Base-by-base conservation (phyloP, 2,888 invertebrate species). In the Eucriotettix oculatus region DNA sequence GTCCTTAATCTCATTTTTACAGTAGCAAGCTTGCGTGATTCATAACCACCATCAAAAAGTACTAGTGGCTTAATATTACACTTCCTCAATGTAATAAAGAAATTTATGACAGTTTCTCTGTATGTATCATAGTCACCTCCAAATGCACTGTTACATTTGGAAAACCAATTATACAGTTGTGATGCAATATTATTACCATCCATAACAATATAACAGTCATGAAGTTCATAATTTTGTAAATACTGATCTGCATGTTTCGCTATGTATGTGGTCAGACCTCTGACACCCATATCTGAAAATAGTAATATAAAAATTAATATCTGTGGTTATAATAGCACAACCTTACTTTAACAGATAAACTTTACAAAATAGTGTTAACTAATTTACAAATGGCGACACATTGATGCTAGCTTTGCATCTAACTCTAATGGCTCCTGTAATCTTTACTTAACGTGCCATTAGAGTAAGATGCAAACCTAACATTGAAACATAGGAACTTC, bases 71-170 rank as follows among this genome's bases (percentile, higher is more conserved):
- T 79, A 10, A 94, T 75, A 58, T 85, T 82, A 68, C 91, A 91
- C 68, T 81, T 81, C 11, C 76, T 73, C 11, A 92, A 71, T 12
- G 82, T 75, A 56, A 81, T 77, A 66, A 92, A 89, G 69, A 90
- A 91, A 57, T 79, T 75, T 52, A 76, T 73, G 0, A 87, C 77
- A 41, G 55, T 40, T 29, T 11, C 9, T 10, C 40, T 64, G 81
- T 82, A 89, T 64, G 81, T 82, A 68, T 90, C 88, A 69, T 91
- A 91, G 71, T 93, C 91, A 1, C 92, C 92, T 3, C 91, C 91
- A 70, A 90, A 92, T 7, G 85, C 84, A 56, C 85, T 83, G 67
- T 80, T 79, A 62, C 79, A 79, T 64, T 78, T 78, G 58, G 83
- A 77, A 64, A 64, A 17, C 65, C 76, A 74, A 65, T 77, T 77